Evolutionary conservation across 2,797 vertebrate genomes (phyloP).

Genomic region (Periparus ater): DNA sequence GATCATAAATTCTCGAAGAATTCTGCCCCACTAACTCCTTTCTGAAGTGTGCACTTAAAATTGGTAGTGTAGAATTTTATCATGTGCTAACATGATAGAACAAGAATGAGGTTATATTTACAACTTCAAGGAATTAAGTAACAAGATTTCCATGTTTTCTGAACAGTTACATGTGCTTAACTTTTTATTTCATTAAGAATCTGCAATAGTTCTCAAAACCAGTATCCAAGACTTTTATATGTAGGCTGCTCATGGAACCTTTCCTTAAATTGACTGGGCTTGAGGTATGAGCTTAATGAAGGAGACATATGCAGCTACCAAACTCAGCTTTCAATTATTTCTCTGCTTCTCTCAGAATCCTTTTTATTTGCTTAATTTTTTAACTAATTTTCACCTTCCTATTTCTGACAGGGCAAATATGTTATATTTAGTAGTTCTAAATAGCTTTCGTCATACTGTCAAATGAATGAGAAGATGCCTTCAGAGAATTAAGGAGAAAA

Average conservation of each 20-base stretch:
- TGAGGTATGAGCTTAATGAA: background rate
- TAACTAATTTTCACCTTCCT: conserved; percentile 29
- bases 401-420: background rate
- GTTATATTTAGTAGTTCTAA: conserved; percentile 18
- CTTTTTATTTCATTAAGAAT: background rate
- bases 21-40: background rate
- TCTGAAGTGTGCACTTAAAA: background rate
- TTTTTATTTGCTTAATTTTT: conserved; percentile 26
- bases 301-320: background rate
- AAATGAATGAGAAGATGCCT: background rate
- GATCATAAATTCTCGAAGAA: background rate
- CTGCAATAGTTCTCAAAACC: background rate
- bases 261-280: background rate
- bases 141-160: background rate
- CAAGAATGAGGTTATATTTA: background rate
- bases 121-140: background rate
- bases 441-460: background rate
- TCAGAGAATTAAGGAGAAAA: conserved; percentile 5
- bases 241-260: background rate
- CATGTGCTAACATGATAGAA: background rate
- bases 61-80: background rate
- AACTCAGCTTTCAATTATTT: background rate
- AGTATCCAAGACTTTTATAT: background rate
- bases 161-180: background rate
- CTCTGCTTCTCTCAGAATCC: background rate